Base-by-base conservation (phyloP, 37 sponge, comb jelly and placozoan species). In the Beroe ovata region DNA sequence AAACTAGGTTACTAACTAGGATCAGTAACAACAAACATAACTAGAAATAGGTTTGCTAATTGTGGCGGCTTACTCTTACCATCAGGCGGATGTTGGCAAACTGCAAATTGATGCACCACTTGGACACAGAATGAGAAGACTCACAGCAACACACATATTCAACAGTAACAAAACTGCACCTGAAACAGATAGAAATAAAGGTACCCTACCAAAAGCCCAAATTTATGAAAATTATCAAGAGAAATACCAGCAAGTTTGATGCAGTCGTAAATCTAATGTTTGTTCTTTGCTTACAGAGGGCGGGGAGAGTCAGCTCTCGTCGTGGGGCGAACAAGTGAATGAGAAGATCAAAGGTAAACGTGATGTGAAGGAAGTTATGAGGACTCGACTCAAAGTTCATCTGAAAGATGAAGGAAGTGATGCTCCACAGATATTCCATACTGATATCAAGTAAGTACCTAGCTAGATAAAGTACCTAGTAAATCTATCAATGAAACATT, bases 281-380 rank as follows among this genome's bases (percentile, higher is more conserved):
- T n/a, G n/a, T n/a, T n/a, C n/a, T n/a, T n/a, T n/a, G n/a, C 59
- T 58, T 18, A 58, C 59, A 62, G 63, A 25, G 63, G 21, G 29
- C 19, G 3, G 22, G 20, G 28, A 4, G 23, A 62, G 21, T 4
- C 8, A 25, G 22, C 41, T 77, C 3, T 77, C 84, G 28, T 23
- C 41, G 54, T 77, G 84, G 84, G 84, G 84, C n/a, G 84, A 77
- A 23, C 84, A 77, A 29, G 22, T 77, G 1, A 30, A 77, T 26
- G 84, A 77, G 26, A 39, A 42, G 3, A 23, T 40, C 0, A 32
- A 32, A 30, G 84, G 54, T 41, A 77, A 77, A 54, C 26, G 33
- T 20, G 84, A 77, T 19, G 41, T 77, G 47, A 77, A 77, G 84
- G 84, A 77, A 19, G 84, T 77, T 1, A 77, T 77, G 84, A 77